Conservation (phyloP, 2,888 invertebrate species). For the Eurytoma adleriae region DNA sequence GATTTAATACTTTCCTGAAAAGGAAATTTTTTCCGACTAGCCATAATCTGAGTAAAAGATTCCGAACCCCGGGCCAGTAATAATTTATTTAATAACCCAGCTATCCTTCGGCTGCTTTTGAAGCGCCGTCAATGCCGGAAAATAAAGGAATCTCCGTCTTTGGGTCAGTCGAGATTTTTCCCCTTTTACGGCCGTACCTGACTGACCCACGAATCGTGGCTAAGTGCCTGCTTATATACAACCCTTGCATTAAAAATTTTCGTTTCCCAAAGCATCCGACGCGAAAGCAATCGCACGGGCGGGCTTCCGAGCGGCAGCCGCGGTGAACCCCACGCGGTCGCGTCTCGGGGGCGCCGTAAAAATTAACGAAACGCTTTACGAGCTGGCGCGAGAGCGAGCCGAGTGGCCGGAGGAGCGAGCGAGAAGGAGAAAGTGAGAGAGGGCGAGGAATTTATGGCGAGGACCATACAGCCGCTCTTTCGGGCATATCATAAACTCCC, state of each 20-base stretch:
- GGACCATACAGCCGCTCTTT: conserved; percentile 29
- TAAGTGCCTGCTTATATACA: neutral
- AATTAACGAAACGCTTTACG: conserved; percentile 55
- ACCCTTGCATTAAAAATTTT: conserved; percentile 42
- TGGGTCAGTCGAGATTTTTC: conserved; percentile 25
- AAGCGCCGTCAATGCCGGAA: too few species aligned
- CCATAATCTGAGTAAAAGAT: too few species aligned
- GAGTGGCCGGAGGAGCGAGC: neutral
- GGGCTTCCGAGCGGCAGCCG: conserved; percentile 1
- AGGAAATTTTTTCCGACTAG: too few species aligned
- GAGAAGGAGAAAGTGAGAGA: neutral
- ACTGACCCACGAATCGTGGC: neutral
- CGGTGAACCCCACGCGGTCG: neutral
- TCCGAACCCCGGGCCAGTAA: too few species aligned
- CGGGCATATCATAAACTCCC: conserved; percentile 4
- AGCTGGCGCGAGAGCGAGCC: neutral
- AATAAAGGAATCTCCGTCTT: neutral
- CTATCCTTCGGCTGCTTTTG: too few species aligned
- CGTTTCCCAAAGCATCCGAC: neutral
- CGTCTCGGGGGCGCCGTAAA: conserved; percentile 27
- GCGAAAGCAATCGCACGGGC: neutral
- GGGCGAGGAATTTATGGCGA: neutral
- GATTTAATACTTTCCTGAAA: too few species aligned
- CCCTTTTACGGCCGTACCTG: conserved; percentile 46
- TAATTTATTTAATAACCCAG: too few species aligned